Evolutionary conservation across 2,113 vertebrate species (phyloP), one percentile per base, ranked within the genome.

Genomic region (Acanthisitta chloris): DNA sequence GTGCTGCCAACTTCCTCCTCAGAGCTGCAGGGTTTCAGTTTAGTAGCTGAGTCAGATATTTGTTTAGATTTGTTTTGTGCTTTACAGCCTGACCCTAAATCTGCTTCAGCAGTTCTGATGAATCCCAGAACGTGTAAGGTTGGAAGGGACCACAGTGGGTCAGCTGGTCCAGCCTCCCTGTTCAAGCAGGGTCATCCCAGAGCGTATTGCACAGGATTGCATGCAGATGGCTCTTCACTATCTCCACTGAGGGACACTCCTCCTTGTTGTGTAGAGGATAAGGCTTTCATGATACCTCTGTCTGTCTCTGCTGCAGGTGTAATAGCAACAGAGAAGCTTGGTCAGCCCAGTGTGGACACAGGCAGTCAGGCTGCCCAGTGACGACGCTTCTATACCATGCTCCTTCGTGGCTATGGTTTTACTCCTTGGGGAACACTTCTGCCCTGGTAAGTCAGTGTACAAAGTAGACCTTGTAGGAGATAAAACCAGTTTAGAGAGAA

Each of bases 21-120:
- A 92, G 87, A 95, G 73, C 82, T 95, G 94, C 92, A 92, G 92
- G 82, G 48, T 81, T 96, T 94, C 87, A 96, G 77, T 95, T 94
- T 94, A 93, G 61, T 67, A 78, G 95, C 93, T 96, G 96, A 96
- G 96, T 96, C 94, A 97, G 96, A 92, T 94, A 74, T 31, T 93
- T 91, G 71, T 90, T 93, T 88, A 85, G 82, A 69, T 88, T 76
- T 90, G 52, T 81, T 88, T 66, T 11, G 8, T 79, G 80, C 82
- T 88, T 57, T 42, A 48, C 36, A 52, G 85, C 59, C 9, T 10
- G 80, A 80, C 61, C 69, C 81, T 73, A 70, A 92, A 49, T 67
- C 49, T 73, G 52, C 54, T 90, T 74, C 61, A 73, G 74, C 42
- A 40, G 51, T 90, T 88, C 45, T 43, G 86, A 40, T 59, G 66